Percentiles rank a stretch among this genome's conserved stretches.
phyloP scores from a whole-genome alignment of 2,888 invertebrate genomes.

The Cheilosia scutellata region DNA sequence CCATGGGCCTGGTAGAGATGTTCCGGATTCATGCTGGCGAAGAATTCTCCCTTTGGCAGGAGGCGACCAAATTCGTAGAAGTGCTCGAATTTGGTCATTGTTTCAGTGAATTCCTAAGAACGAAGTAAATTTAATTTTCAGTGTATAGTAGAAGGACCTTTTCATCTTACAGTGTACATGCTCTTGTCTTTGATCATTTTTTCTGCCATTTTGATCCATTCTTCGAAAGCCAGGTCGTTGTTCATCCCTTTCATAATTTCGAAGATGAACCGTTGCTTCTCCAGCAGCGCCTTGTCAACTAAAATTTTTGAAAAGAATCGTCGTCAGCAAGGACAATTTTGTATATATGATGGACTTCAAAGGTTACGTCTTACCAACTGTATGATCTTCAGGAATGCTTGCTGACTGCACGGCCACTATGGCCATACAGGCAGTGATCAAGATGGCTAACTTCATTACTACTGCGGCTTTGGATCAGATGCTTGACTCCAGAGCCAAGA shows the following conservation, averaged over 20 bases:
- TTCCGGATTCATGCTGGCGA: constrained; percentile 39
- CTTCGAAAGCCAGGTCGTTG: constrained; percentile 79
- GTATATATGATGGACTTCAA: neutral
- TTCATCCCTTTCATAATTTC: constrained; percentile 79
- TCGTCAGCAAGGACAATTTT: neutral
- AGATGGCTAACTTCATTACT: constrained; percentile 80
- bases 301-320: neutral
- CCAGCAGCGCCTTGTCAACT: constrained; percentile 78
- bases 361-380: constrained; percentile 32
- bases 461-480: constrained; percentile 69
- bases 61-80: constrained; percentile 84
- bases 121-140: neutral
- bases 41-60: constrained; percentile 69
- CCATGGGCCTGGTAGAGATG: constrained; percentile 85
- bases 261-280: constrained; percentile 79
- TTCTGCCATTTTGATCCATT: constrained; percentile 79
- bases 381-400: constrained; percentile 51
- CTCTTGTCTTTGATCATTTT: constrained; percentile 77
- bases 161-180: constrained; percentile 77
- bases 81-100: constrained; percentile 83
- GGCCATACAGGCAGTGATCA: constrained; percentile 80
- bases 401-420: constrained; percentile 79
- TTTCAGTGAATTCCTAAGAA: constrained; percentile 23
- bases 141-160: neutral
- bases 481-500: constrained; percentile 20